Evolutionary conservation across 1,140 invertebrate genomes (phyloP), one percentile per base, ranked within the genome.

Genomic region (Cherax destructor): DNA sequence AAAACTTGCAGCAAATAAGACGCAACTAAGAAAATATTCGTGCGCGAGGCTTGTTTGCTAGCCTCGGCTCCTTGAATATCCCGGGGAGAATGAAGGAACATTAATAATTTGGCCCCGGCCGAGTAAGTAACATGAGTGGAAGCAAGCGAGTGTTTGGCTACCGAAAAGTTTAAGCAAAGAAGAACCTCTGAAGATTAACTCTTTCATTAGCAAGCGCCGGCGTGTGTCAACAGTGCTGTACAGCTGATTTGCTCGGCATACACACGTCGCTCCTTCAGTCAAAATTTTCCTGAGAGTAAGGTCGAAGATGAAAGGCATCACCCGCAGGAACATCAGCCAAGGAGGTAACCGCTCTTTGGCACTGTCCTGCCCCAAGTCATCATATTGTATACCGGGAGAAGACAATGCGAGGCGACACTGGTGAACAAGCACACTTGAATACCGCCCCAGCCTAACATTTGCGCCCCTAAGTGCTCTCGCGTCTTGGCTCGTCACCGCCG

Each of bases 161-260:
- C 56, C 81, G 81, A 83, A 83, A 83, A 83, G 59, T 83, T 83
- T 83, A 83, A 83, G 81, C 81, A 83, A 83, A 83, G 81, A 83
- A 83, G 81, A 83, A 69, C 81, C 81, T 83, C 81, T 83, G 81
- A 83, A 83, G 81, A 83, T 83, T 83, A 83, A 83, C 59, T 83
- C 81, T 83, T 83, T 83, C 81, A 83, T 83, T 83, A 83, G 81
- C 81, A 61, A 83, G 81, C 81, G 59, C 69, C 81, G 81, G 81
- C 18, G 81, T 83, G 24, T 83, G 81, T 83, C 81, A 83, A 83
- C 81, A 83, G 49, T 30, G n/a, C 81, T 65, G 59, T 83, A 83
- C 81, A 83, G 59, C 81, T 83, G 81, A 83, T 83, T 83, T 83
- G 81, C 81, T 83, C 18, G 49, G 81, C 61, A 69, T 83, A 83